Percentiles rank a stretch among this genome's conserved stretches.
Evolutionary conservation across 2,888 invertebrate species (phyloP).

Genomic region (Cristatella mucedo): DNA sequence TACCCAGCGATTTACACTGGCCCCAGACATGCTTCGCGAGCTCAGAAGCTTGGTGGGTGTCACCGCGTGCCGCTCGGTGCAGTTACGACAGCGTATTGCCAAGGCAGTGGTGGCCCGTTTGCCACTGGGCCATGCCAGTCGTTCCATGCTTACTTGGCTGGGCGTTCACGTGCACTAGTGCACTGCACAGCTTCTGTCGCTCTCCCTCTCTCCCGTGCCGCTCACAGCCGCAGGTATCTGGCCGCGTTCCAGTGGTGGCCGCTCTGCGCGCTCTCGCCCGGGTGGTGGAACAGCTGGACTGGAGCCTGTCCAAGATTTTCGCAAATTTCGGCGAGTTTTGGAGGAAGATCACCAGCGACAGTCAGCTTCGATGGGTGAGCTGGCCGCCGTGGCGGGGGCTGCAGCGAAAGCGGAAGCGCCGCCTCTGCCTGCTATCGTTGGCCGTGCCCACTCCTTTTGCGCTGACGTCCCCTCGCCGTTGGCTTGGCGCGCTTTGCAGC

Average conservation of each 20-base stretch:
- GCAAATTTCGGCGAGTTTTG: slow-evolving; percentile 62
- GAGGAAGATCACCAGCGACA: slow-evolving; percentile 64
- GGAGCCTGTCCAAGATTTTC: slow-evolving; percentile 52
- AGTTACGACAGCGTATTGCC: no score
- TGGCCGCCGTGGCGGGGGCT: neutral
- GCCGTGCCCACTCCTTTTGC: neutral
- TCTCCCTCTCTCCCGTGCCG: no score
- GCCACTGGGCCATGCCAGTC: no score
- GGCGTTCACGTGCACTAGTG: neutral
- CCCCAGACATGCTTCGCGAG: no score
- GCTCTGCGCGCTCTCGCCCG: slow-evolving; percentile 56
- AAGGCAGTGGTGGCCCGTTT: no score
- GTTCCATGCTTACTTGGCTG: no score
- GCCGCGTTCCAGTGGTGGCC: slow-evolving; percentile 47
- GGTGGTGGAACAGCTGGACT: slow-evolving; percentile 48
- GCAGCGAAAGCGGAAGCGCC: neutral
- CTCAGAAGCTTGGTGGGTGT: no score
- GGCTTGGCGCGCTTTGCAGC: slow-evolving; percentile 36
- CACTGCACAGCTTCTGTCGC: neutral
- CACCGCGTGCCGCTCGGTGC: no score
- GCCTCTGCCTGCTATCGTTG: neutral
- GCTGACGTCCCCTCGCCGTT: neutral
- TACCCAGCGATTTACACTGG: no score
- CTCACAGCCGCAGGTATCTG: slow-evolving; percentile 1
- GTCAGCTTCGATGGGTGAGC: slow-evolving; percentile 73